Evolutionary conservation across 64 coral and sea anemone genomes (phyloP).

Genomic region (Pocillopora verrucosa): DNA sequence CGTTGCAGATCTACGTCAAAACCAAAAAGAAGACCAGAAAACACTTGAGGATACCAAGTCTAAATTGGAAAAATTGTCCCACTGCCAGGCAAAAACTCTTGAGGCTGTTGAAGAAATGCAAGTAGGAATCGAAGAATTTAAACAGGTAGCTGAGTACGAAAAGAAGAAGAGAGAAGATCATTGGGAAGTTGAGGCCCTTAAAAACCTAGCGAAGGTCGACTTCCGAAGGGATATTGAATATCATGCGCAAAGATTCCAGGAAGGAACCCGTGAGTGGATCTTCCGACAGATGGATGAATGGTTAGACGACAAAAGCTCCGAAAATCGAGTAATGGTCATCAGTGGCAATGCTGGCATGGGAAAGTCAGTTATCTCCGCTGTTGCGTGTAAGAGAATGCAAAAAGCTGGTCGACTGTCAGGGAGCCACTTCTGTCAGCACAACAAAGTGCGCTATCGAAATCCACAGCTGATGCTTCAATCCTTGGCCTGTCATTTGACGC

Average conservation of each 20-base stretch:
- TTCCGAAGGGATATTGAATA: slow-evolving; percentile 22
- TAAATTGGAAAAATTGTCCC: too few relatives aligned
- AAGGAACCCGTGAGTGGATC: slow-evolving; percentile 43
- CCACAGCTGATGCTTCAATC: slow-evolving; percentile 53
- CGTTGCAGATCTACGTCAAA: too few relatives aligned
- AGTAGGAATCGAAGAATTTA: too few relatives aligned
- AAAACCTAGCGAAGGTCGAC: neutral
- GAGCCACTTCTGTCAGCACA: slow-evolving; percentile 55
- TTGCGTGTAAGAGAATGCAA: slow-evolving; percentile 29
- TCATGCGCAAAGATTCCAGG: neutral
- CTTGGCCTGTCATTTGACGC: slow-evolving; percentile 14
- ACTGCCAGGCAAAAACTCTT: too few relatives aligned
- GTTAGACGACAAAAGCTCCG: slow-evolving; percentile 5
- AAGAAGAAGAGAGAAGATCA: too few relatives aligned
- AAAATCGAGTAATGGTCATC: slow-evolving; percentile 15
- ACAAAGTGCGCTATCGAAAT: slow-evolving; percentile 37
- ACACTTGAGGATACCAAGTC: too few relatives aligned
- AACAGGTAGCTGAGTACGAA: too few relatives aligned
- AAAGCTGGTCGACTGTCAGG: slow-evolving; percentile 14
- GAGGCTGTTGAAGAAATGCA: too few relatives aligned
- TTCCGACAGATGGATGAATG: neutral
- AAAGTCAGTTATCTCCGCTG: slow-evolving; percentile 53
- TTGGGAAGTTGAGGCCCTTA: neutral
- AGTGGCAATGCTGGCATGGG: slow-evolving; percentile 41
- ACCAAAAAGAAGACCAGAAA: too few relatives aligned